Conservation (phyloP, 1,140 invertebrate species). For the Kradibia gibbosae region DNA sequence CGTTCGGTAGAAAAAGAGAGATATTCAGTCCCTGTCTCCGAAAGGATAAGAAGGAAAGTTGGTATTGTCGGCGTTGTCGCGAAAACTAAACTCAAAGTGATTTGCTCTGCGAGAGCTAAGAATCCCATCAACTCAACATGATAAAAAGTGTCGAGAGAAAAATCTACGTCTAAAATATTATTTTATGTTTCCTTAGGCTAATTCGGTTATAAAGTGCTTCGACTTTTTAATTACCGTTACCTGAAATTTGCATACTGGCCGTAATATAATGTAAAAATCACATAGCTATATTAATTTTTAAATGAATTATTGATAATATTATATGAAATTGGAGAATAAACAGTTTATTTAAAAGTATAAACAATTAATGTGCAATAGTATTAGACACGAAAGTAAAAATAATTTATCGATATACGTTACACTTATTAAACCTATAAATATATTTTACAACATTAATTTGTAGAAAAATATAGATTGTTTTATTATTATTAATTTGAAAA, state of each 20-base stretch:
- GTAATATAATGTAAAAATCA: not conserved
- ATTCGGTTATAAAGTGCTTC: not conserved
- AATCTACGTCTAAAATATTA: conserved; percentile 8
- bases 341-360: too few relatives aligned
- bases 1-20: conserved; percentile 31
- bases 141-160: conserved; percentile 38
- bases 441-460: too few relatives aligned
- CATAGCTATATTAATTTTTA: not conserved
- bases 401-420: too few relatives aligned
- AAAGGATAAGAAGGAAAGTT: conserved; percentile 42
- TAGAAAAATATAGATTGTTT: too few relatives aligned
- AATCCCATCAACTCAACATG: conserved; percentile 31
- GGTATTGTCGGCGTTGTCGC: conserved; percentile 6
- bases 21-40: conserved; percentile 5
- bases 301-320: too few relatives aligned
- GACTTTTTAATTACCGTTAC: conserved; percentile 25
- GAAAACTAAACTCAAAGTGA: conserved; percentile 44
- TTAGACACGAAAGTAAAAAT: too few relatives aligned
- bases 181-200: conserved; percentile 12
- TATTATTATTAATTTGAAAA: too few relatives aligned
- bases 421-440: too few relatives aligned
- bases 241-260: not conserved
- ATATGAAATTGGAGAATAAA: too few relatives aligned
- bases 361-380: too few relatives aligned
- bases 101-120: not conserved